Evolutionary conservation across 2,888 invertebrate genomes (phyloP).

Genomic region (Iphiclides podalirius): DNA sequence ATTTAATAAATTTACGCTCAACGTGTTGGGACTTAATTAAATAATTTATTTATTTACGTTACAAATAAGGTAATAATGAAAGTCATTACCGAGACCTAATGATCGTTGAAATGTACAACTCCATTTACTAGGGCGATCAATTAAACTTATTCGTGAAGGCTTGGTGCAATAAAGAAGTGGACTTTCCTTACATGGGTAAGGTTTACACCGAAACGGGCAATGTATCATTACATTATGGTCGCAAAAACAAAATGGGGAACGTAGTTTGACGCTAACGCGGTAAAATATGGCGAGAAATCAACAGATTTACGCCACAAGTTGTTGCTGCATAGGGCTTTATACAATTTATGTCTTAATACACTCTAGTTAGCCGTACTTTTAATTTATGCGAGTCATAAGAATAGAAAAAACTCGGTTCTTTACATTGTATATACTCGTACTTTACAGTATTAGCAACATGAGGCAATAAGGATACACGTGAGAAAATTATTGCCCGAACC

Average conservation of each 20-base stretch:
- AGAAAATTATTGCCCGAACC: too few species aligned
- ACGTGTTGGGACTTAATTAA: conserved; percentile 19
- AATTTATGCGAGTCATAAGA: neutral
- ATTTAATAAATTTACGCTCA: conserved; percentile 9
- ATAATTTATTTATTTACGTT: conserved; percentile 18
- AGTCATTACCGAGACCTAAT: conserved; percentile 14
- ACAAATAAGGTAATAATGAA: conserved; percentile 13
- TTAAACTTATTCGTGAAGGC: conserved; percentile 16
- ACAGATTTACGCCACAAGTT: conserved; percentile 12
- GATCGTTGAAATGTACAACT: conserved; percentile 13
- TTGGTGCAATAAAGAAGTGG: conserved; percentile 11
- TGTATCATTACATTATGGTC: conserved; percentile 18
- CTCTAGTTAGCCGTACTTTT: neutral
- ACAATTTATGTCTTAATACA: conserved; percentile 22
- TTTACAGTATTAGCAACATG: too few species aligned
- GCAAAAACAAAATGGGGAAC: conserved; percentile 14
- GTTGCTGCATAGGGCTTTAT: conserved; percentile 14
- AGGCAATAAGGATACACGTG: too few species aligned
- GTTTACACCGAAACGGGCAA: conserved; percentile 8
- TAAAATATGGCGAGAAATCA: conserved; percentile 19
- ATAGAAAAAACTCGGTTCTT: neutral
- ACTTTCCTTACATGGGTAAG: conserved; percentile 13
- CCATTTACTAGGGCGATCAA: conserved; percentile 23
- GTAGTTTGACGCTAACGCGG: conserved; percentile 10
- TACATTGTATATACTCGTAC: neutral